These are phyloP conservation scores for Astyanax mexicanus DNA, from an alignment of 2,797 vertebrate genomes.

Conservation along the genomic window DNA sequence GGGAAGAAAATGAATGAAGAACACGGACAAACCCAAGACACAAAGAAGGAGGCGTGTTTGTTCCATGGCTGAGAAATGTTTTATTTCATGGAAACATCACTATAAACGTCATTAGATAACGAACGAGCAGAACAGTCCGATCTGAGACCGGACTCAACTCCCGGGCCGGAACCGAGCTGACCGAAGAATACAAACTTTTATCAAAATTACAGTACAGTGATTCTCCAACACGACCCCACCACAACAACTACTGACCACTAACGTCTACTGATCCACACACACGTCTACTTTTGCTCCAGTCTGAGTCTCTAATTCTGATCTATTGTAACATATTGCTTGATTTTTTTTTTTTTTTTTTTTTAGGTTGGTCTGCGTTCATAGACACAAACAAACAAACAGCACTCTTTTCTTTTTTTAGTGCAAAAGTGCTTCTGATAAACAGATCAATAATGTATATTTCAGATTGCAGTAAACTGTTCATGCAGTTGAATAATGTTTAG, in stretches of 20 bases:
- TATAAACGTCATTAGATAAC: conserved; percentile 38
- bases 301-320: conserved; percentile 23
- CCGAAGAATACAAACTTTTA: conserved; percentile 50
- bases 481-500: conserved; percentile 10
- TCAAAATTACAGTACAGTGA: conserved; percentile 63
- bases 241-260: neutral
- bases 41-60: neutral
- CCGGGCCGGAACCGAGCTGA: neutral
- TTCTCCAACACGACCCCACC: conserved; percentile 32
- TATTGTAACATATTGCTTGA: conserved; percentile 32
- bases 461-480: conserved; percentile 23
- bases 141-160: neutral
- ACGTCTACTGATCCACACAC: conserved; percentile 5
- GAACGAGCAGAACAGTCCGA: conserved; percentile 16
- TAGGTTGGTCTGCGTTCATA: conserved; percentile 4
- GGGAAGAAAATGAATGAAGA: too few relatives aligned
- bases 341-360: too few relatives aligned
- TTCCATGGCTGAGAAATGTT: conserved; percentile 35
- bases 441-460: conserved; percentile 25
- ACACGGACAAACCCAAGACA: too few relatives aligned
- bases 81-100: conserved; percentile 35
- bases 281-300: conserved; percentile 6
- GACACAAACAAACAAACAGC: conserved; percentile 19
- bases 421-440: conserved; percentile 41
- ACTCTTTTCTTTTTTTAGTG: conserved; percentile 2